Base-by-base conservation (phyloP, 2,113 vertebrate species). In the Struthidea cinerea region DNA sequence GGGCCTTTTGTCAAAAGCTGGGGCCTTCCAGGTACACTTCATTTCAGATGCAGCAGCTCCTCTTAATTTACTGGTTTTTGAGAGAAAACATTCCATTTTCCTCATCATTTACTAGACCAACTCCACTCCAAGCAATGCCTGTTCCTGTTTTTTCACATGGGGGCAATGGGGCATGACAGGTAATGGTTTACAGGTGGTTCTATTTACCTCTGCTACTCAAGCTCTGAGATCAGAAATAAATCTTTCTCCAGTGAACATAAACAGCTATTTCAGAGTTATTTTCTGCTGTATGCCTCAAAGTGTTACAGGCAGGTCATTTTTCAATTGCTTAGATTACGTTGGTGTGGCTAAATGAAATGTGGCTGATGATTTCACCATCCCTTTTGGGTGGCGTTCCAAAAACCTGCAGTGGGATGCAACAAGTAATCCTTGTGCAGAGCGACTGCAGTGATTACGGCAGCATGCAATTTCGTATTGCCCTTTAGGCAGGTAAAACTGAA, bases 171-270 rank as follows among this genome's bases (percentile, higher is more conserved):
- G 74, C 81, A 91, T 79, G 83, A 32, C 71, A 95, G 74, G 74
- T 60, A 91, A 82, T 52, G 37, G 49, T 82, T 87, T 89, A 93
- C 77, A 95, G 89, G 93, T 94, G 84, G 73, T 93, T 84, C 87
- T 89, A 79, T 95, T 95, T 97, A 82, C 84, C 49, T 91, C 77
- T 61, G 69, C 52, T 91, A 49, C 81, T 95, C 61, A 60, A 26
- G 61, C n/a, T 82, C 75, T 55, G 59, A 70, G 59, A 86, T 90
- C 49, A 95, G 69, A 89, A 91, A 95, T 87, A 87, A 95, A 93
- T 89, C 84, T 84, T 89, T 91, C 77, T 78, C n/a, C 65, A 22
- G 56, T 53, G 61, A 94, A 79, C 53, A 68, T 60, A 92, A 91
- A 57, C 14, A 4, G 69, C 77, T 87, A 53, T 83, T 94, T 79